These are phyloP conservation scores for Selene dorsalis DNA, from an alignment of 2,797 vertebrate species.

Conservation along the genomic window DNA sequence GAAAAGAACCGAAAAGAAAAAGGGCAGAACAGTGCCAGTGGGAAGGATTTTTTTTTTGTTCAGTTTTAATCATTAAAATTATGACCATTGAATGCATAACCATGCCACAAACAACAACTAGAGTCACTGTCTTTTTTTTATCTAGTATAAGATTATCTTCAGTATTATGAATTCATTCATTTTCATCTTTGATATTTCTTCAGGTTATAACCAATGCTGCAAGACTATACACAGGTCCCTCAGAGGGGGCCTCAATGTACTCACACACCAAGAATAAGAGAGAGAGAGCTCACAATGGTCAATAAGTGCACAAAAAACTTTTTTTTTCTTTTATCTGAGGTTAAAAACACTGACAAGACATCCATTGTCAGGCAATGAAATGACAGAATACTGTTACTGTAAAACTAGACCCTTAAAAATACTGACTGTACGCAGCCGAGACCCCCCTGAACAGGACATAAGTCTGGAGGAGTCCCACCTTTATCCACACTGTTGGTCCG, in stretches of 20 bases:
- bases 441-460: slow-evolving; percentile 70
- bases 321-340: slow-evolving; percentile 77
- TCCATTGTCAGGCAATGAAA: slow-evolving; percentile 93
- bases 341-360: slow-evolving; percentile 92
- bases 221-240: slow-evolving; percentile 91
- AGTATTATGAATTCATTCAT: slow-evolving; percentile 74
- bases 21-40: slow-evolving; percentile 89
- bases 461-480: slow-evolving; percentile 59
- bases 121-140: slow-evolving; percentile 85
- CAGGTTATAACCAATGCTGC: slow-evolving; percentile 92
- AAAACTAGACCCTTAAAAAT: slow-evolving; percentile 95
- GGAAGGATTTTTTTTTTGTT: slow-evolving; percentile 74
- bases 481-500: neutral
- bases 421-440: slow-evolving; percentile 79
- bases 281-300: slow-evolving; percentile 89
- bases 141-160: slow-evolving; percentile 88
- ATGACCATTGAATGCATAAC: slow-evolving; percentile 96
- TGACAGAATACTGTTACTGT: slow-evolving; percentile 93
- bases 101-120: slow-evolving; percentile 98
- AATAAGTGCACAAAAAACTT: slow-evolving; percentile 94
- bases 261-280: slow-evolving; percentile 90
- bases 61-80: slow-evolving; percentile 86
- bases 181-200: slow-evolving; percentile 81
- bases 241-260: slow-evolving; percentile 91
- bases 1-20: slow-evolving; percentile 74